Evolutionary conservation across 1,140 invertebrate genomes (phyloP), one percentile per base, ranked within the genome.

Genomic region (Stegodyphus mimosarum): DNA sequence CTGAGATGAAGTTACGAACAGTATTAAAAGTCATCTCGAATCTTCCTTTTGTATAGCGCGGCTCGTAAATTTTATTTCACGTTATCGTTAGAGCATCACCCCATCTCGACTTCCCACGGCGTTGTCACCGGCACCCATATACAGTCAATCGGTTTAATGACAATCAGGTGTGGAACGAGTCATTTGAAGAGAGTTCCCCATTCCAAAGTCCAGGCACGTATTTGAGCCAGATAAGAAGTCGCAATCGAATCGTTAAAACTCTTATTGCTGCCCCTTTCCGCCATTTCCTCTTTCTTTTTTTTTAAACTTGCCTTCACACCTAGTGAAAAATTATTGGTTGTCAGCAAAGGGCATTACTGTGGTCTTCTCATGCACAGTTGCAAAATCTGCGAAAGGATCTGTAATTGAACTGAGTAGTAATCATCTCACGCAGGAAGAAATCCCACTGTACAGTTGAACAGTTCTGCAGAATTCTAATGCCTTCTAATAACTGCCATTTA

Each of bases 281-380:
- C 53, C 10, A 55, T 72, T 52, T 63, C 52, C 53, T 49, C 67
- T 80, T 72, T 53, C 69, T 71, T 6, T 11, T 50, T 50, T 33
- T 33, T 33, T 33, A 3, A 3, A 33, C 33, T 50, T 18, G 13
- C 18, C 53, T 79, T 80, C 69, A 80, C 78, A 80, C 78, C 78
- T 72, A 10, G 70, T 10, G 49, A 70, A 67, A 48, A 79, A 18
- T 79, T 79, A 79, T 53, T 10, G 51, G 64, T 64, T 79, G 76
- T 79, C 76, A 79, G 18, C 66, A 18, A 60, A 10, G 9, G 55
- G 5, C 55, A 60, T 15, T 15, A 15, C 5, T 60, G 55, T 10
- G 55, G 55, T 60, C 55, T 15, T 15, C 15, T 33, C 33, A 33
- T 33, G 33, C 33, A 1, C 33, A 33, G 33, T 33, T 33, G 33